Evolutionary conservation across 2,888 invertebrate species (phyloP).

Genomic region (Drosophila bunnanda): DNA sequence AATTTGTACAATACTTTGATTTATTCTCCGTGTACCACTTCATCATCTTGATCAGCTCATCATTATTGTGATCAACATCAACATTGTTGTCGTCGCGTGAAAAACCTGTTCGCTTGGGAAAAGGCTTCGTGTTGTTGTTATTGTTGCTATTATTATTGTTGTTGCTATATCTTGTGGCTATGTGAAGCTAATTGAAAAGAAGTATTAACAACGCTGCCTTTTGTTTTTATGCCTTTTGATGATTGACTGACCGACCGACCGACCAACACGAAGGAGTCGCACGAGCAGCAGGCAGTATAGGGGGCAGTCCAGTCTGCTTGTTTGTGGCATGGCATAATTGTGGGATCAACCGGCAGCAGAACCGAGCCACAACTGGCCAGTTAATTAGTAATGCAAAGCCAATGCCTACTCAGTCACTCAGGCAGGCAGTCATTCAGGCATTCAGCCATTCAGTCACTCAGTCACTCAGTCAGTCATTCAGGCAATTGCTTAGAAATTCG

Average conservation of each 20-base stretch:
- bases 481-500: conserved; percentile 54
- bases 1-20: not conserved
- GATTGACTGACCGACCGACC: conserved; percentile 73
- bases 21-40: conserved; percentile 13
- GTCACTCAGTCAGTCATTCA: conserved; percentile 47
- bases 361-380: conserved; percentile 43
- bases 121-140: conserved; percentile 49
- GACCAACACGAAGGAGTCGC: conserved; percentile 48
- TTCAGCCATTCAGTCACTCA: conserved; percentile 31
- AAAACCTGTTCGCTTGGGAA: conserved; percentile 74
- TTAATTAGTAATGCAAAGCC: conserved; percentile 78
- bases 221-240: conserved; percentile 62
- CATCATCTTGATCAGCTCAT: conserved; percentile 40
- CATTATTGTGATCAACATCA: conserved; percentile 38
- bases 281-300: conserved; percentile 4
- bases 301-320: conserved; percentile 68
- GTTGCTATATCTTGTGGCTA: conserved; percentile 26
- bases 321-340: conserved; percentile 81
- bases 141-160: conserved; percentile 39
- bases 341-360: conserved; percentile 63
- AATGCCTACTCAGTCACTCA: conserved; percentile 51
- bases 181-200: conserved; percentile 72
- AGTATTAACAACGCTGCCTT: conserved; percentile 72
- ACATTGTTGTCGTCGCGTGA: conserved; percentile 59
- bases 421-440: conserved; percentile 28